Base-by-base conservation (phyloP, 2,888 invertebrate genomes). In the Drosophila melanosoma region DNA sequence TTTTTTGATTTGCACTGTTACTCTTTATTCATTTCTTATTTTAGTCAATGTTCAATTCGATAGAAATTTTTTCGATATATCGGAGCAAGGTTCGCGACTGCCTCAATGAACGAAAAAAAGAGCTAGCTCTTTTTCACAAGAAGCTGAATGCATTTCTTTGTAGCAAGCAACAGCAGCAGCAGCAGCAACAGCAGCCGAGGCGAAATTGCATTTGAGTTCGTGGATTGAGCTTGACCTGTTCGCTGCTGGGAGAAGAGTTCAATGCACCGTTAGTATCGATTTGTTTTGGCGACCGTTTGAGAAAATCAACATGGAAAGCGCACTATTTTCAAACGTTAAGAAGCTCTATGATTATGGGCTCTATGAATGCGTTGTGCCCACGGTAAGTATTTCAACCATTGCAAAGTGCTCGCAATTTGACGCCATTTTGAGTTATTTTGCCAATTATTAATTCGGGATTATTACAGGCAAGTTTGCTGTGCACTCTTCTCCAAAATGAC, bases 271-370 rank as follows among this genome's bases (percentile, higher is more conserved):
- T 20, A 20, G 17, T 42, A 15, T 45, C 15, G 6, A 42, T 23
- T 57, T 42, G 57, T 15, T 57, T 42, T 57, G 57, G 57, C 32
- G 42, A 42, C 42, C 32, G 42, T 32, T 32, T 42, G 42, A 45
- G 32, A 57, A 42, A 20, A 35, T 63, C 42, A 76, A 60, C 20
- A 94, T 92, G 92, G 95, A 95, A 94, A 94, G 94, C 63, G 93
- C 93, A 48, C 91, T 96, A 60, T 94, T 95, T 82, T 95, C 96
- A 64, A 96, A 96, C 90, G 93, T 97, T 7, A 95, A 96, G 80
- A 93, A 94, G 48, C 93, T 97, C 32, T 96, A 95, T 89, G 96
- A 96, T 69, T 95, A 95, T 82, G 95, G 96, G 81, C 93, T 97
- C 2, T 96, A 96, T 90, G 95, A 95, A 12, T 96, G 96, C 92